Percentiles rank a stretch among this genome's conserved stretches.
Evolutionary conservation across 1,140 invertebrate genomes (phyloP).

Genomic region (Pogonognathellus flavescens): DNA sequence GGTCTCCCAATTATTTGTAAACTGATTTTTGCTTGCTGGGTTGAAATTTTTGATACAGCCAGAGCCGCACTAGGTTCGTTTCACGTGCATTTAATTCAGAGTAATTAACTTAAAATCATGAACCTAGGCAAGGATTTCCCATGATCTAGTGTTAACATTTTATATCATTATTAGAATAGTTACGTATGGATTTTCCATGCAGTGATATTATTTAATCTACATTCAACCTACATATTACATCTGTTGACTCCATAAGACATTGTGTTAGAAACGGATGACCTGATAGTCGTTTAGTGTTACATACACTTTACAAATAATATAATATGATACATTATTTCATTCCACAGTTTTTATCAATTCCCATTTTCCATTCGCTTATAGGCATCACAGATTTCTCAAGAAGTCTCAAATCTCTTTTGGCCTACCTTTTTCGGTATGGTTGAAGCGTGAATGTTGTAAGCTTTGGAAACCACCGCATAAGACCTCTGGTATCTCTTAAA

Average conservation of each 20-base stretch:
- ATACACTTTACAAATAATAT: neutral
- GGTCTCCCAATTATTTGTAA: conserved; percentile 50
- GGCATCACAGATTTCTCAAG: no score
- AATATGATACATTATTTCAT: neutral
- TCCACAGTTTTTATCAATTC: neutral
- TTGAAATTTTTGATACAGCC: conserved; percentile 9
- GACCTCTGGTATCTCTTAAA: neutral
- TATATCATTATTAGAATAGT: neutral
- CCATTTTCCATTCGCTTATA: neutral
- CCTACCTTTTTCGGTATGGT: neutral
- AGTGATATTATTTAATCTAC: neutral
- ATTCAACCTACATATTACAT: neutral
- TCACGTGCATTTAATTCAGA: neutral
- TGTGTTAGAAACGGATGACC: conserved; percentile 10
- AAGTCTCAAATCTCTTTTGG: neutral
- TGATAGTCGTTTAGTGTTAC: neutral
- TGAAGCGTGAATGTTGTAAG: conserved; percentile 13
- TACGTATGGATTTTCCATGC: neutral
- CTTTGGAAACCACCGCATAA: neutral
- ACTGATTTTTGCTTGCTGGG: neutral
- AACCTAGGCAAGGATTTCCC: conserved; percentile 43
- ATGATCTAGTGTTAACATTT: neutral
- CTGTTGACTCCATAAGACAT: neutral
- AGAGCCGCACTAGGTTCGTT: neutral
- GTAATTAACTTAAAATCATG: conserved; percentile 4